phyloP scores from a whole-genome alignment of 2,888 invertebrate genomes.

The Mythimna albipuncta region DNA sequence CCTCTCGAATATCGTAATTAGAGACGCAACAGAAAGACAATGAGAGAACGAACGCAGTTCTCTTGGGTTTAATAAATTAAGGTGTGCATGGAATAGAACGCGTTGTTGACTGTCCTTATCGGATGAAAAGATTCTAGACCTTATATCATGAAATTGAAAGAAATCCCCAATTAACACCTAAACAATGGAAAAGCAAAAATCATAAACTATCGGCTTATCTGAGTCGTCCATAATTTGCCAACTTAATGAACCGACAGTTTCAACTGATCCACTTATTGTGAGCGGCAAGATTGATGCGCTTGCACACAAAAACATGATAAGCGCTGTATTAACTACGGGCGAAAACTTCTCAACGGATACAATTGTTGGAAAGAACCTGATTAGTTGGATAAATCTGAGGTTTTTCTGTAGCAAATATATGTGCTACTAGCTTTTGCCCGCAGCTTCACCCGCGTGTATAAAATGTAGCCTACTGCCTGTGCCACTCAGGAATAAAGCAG shows the following conservation, averaged over 20 bases:
- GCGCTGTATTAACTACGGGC: conserved; percentile 23
- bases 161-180: background rate
- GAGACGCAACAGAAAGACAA: too few relatives aligned
- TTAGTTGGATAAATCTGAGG: background rate
- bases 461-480: too few relatives aligned
- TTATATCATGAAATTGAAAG: background rate
- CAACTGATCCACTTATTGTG: conserved; percentile 39
- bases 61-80: too few relatives aligned
- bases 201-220: conserved; percentile 10
- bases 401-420: too few relatives aligned
- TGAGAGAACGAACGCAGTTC: too few relatives aligned
- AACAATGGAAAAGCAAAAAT: conserved; percentile 22
- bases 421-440: too few relatives aligned
- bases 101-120: background rate
- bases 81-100: too few relatives aligned
- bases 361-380: conserved; percentile 4
- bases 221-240: conserved; percentile 43
- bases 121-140: background rate
- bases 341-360: conserved; percentile 17
- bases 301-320: conserved; percentile 48
- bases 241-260: conserved; percentile 53
- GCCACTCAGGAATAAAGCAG: too few relatives aligned
- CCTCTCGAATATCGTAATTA: too few relatives aligned
- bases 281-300: conserved; percentile 33
- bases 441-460: too few relatives aligned